Percentiles rank a stretch among this genome's conserved stretches.
Conservation (phyloP, 1,140 invertebrate genomes). For the Elysia chlorotica region DNA sequence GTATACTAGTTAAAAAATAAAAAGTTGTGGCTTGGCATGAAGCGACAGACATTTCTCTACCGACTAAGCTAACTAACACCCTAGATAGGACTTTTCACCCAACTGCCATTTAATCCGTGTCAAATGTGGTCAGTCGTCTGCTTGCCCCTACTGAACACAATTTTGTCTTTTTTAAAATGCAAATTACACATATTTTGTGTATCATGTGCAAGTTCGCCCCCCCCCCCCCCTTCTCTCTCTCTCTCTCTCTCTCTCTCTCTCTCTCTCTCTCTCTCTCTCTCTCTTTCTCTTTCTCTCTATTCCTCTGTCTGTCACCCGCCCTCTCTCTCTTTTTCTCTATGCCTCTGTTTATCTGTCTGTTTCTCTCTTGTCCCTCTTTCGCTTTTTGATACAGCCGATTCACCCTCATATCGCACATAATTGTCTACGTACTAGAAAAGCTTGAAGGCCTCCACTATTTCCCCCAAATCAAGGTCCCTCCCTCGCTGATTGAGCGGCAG, state of each 20-base stretch:
- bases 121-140: too few species aligned
- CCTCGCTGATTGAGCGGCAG: too few species aligned
- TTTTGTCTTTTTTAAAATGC: not conserved
- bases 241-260: constrained; percentile 6
- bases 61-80: too few species aligned
- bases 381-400: not conserved
- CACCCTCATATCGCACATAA: not conserved
- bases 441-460: too few species aligned
- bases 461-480: too few species aligned
- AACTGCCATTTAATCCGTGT: too few species aligned
- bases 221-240: not conserved
- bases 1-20: too few species aligned
- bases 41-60: too few species aligned
- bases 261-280: constrained; percentile 15
- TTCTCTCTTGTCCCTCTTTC: not conserved
- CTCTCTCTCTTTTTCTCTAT: not conserved
- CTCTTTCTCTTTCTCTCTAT: constrained; percentile 1
- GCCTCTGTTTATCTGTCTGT: not conserved
- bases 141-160: not conserved
- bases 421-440: too few species aligned
- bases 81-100: too few species aligned
- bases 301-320: too few species aligned
- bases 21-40: too few species aligned
- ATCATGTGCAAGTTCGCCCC: not conserved
- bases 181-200: not conserved